These are phyloP conservation scores for Mustela lutreola DNA, from an alignment of 2,113 vertebrate species.

Conservation along the genomic window DNA sequence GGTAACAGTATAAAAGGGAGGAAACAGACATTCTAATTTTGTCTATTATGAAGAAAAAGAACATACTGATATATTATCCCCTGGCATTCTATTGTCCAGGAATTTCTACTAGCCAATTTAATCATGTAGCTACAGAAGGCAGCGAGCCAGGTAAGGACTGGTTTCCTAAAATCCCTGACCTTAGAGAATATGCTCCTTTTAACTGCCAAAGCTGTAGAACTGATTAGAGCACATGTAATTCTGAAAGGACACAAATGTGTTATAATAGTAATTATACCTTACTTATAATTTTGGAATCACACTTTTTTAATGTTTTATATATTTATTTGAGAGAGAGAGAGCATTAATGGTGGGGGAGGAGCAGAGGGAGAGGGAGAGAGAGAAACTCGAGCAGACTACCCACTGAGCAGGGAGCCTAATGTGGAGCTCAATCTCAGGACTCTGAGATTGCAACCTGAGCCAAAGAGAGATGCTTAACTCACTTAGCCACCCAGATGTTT, in stretches of 20 bases:
- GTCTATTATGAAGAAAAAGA: background rate
- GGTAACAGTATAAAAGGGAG: background rate
- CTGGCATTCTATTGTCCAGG: background rate
- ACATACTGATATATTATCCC: background rate
- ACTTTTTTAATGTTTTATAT: background rate
- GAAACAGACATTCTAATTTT: background rate
- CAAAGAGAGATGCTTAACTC: background rate
- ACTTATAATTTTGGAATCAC: background rate
- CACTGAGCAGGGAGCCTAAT: background rate
- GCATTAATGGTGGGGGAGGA: background rate
- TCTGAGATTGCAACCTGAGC: background rate
- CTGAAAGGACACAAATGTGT: background rate
- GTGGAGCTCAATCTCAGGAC: background rate
- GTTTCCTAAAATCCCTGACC: background rate
- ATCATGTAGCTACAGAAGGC: background rate
- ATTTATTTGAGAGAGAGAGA: background rate
- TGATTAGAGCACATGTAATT: background rate
- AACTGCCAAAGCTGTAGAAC: background rate
- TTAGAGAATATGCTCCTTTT: background rate
- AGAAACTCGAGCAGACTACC: background rate
- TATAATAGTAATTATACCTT: background rate
- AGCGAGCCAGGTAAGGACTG: background rate
- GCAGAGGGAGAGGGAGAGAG: background rate
- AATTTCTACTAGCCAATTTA: background rate
- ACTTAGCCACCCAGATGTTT: background rate